phyloP scores from a whole-genome alignment of 2,797 vertebrate genomes.

The Chiroxiphia lanceolata region DNA sequence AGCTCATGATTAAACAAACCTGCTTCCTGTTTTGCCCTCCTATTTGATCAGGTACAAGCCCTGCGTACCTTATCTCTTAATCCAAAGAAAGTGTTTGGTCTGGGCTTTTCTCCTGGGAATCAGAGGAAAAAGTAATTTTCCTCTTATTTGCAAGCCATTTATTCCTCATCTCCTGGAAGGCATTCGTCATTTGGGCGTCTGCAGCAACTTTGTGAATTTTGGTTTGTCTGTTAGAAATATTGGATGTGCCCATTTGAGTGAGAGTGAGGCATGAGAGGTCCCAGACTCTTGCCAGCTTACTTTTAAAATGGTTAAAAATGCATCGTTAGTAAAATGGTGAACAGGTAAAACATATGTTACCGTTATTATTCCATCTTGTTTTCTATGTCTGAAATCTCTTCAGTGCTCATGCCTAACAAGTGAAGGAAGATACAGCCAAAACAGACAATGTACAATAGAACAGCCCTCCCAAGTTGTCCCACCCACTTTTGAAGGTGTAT shows the following conservation, averaged over 20 bases:
- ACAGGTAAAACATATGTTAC: background rate
- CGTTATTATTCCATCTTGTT: background rate
- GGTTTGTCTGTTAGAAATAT: background rate
- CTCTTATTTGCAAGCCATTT: background rate
- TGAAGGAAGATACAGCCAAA: background rate
- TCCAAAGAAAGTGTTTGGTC: background rate
- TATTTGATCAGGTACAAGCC: background rate
- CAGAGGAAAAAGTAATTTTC: background rate
- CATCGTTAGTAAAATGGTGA: background rate
- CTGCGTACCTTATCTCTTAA: background rate
- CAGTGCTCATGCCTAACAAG: background rate
- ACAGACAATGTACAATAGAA: background rate
- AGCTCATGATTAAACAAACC: background rate
- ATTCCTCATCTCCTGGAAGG: background rate
- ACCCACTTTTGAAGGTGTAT: background rate
- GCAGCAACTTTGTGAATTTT: background rate
- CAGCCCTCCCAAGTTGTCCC: background rate
- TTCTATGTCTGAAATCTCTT: background rate
- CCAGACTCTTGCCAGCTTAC: background rate
- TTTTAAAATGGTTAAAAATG: background rate
- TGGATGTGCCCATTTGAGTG: background rate
- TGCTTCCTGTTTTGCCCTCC: background rate
- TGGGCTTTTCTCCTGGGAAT: background rate
- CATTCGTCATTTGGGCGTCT: background rate
- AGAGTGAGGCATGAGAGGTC: background rate